These are phyloP conservation scores for Oreochromis spilurus DNA, from an alignment of 2,113 vertebrate species.

Conservation along the genomic window DNA sequence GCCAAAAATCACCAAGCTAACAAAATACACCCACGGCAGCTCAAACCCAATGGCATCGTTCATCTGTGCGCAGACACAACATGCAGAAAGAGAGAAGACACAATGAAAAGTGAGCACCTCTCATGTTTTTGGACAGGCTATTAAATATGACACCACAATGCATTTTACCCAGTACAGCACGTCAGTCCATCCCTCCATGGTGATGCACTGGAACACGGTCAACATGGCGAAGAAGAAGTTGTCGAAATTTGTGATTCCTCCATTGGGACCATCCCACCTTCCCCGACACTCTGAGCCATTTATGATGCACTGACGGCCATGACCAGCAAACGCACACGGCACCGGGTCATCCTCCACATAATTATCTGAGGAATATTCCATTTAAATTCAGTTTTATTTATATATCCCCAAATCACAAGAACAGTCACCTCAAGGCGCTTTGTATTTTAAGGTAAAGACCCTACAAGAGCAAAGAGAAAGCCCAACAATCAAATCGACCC, in stretches of 20 bases:
- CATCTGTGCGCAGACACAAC: slow-evolving; percentile 71
- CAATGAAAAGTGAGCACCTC: background rate
- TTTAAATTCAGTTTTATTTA: background rate
- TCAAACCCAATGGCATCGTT: slow-evolving; percentile 89
- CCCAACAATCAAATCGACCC: rapidly evolving
- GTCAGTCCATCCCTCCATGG: slow-evolving; percentile 91
- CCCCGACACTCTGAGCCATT: slow-evolving; percentile 83
- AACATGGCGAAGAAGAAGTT: slow-evolving; percentile 95
- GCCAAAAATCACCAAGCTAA: slow-evolving; percentile 89
- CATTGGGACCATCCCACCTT: slow-evolving; percentile 85
- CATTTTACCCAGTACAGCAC: slow-evolving; percentile 84
- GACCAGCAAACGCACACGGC: slow-evolving; percentile 82
- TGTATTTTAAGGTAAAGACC: background rate
- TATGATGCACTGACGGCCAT: slow-evolving; percentile 75
- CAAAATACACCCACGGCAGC: slow-evolving; percentile 90
- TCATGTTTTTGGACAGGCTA: background rate
- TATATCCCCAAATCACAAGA: background rate
- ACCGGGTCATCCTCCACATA: slow-evolving; percentile 84
- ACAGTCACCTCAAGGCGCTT: background rate
- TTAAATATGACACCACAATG: background rate
- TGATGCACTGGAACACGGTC: slow-evolving; percentile 90
- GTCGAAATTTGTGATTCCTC: slow-evolving; percentile 91
- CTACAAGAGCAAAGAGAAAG: background rate
- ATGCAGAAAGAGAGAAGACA: background rate
- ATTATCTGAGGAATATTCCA: slow-evolving; percentile 56